These are phyloP conservation scores for Phoeniculus purpureus DNA, from an alignment of 2,797 vertebrate genomes.

Conservation along the genomic window DNA sequence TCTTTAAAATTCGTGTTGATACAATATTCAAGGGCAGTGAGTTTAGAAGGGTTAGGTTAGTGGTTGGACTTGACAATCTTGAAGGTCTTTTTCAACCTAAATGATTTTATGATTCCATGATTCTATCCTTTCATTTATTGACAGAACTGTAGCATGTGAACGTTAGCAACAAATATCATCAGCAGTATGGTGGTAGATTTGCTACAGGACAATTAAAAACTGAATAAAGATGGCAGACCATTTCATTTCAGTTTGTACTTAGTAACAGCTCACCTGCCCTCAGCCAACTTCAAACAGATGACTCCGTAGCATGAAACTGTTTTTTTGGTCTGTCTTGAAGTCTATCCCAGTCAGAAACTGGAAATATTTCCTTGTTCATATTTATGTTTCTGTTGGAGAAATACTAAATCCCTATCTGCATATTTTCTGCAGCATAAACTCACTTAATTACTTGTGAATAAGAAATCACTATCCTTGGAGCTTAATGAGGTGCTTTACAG, in stretches of 20 bases:
- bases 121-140: not conserved
- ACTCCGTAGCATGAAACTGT: not conserved
- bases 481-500: conserved; percentile 51
- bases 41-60: too few relatives aligned
- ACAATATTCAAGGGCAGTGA: not conserved
- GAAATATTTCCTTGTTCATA: not conserved
- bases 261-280: not conserved
- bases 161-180: not conserved
- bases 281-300: not conserved
- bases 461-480: conserved; percentile 34
- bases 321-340: not conserved
- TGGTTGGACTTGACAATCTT: too few relatives aligned
- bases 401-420: not conserved
- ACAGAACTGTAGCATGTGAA: not conserved
- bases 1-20: too few relatives aligned
- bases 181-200: not conserved
- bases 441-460: conserved; percentile 58
- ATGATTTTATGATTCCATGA: too few relatives aligned
- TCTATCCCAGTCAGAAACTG: not conserved
- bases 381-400: not conserved
- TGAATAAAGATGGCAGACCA: not conserved
- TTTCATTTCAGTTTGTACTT: not conserved
- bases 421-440: conserved; percentile 30
- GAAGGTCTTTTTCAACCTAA: too few relatives aligned
- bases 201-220: not conserved